Percentiles rank a stretch among this genome's conserved stretches.
Evolutionary conservation across 23 tunicate genomes (phyloP).

Genomic region (Diplosoma virens): DNA sequence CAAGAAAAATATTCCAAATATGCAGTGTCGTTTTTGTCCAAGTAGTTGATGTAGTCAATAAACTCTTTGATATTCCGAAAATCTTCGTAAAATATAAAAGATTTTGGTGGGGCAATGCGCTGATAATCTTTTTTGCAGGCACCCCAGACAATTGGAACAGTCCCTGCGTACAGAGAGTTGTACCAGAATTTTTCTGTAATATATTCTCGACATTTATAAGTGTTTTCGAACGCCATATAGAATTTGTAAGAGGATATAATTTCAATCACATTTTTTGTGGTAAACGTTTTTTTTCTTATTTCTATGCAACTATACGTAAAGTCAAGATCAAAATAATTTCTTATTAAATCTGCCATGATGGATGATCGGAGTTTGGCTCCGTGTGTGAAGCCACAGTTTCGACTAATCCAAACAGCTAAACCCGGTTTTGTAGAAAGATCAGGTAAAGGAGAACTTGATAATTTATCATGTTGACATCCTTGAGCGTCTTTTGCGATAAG

Average conservation of each 20-base stretch:
- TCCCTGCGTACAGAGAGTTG: slow-evolving; percentile 10
- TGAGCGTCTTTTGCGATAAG: neutral
- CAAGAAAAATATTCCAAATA: slow-evolving; percentile 31
- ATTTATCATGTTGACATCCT: neutral
- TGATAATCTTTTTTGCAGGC: slow-evolving; percentile 3
- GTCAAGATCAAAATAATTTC: neutral
- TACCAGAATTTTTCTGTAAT: slow-evolving; percentile 47
- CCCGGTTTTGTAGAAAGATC: neutral
- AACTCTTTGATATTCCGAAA: slow-evolving; percentile 12
- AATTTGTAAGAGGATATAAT: slow-evolving; percentile 35
- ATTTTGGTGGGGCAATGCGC: slow-evolving; percentile 11
- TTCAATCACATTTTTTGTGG: neutral
- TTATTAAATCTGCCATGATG: slow-evolving; percentile 2
- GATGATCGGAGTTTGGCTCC: slow-evolving; percentile 21
- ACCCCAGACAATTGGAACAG: slow-evolving; percentile 53
- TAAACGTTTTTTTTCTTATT: neutral
- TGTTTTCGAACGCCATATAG: slow-evolving; percentile 65
- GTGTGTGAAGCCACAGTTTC: slow-evolving; percentile 38
- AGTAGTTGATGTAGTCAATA: slow-evolving; percentile 20
- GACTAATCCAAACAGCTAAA: slow-evolving; percentile 21
- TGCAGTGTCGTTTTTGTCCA: slow-evolving; percentile 39
- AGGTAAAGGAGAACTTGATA: neutral
- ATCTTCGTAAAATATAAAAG: slow-evolving; percentile 29
- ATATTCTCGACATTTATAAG: slow-evolving; percentile 42
- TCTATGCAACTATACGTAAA: neutral